These are phyloP conservation scores for Calypte anna DNA, from an alignment of 2,113 vertebrate genomes.

Conservation along the genomic window DNA sequence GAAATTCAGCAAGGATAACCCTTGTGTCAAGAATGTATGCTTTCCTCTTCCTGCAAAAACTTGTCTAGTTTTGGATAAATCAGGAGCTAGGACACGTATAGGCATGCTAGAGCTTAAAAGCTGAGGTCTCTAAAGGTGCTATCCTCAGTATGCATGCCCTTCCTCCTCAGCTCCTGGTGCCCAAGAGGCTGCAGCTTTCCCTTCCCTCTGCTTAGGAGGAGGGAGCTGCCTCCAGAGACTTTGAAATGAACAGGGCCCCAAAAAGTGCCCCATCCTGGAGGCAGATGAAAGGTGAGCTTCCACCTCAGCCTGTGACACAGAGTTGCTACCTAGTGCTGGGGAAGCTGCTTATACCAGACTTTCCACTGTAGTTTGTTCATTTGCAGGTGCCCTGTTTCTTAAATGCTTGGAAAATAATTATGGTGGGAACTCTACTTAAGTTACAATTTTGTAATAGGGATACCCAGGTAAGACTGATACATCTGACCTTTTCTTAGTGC, in stretches of 20 bases:
- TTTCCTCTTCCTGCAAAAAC: not conserved
- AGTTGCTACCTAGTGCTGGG: not conserved
- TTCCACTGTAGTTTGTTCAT: not conserved
- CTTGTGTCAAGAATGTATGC: not conserved
- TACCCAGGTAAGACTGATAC: not conserved
- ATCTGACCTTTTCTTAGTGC: not conserved
- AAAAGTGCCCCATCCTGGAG: not conserved
- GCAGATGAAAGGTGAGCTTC: not conserved
- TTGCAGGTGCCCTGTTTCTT: not conserved
- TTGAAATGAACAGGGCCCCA: not conserved
- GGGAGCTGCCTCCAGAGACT: not conserved
- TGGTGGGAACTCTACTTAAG: not conserved
- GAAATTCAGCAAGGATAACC: not conserved
- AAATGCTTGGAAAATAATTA: not conserved
- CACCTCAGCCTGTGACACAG: not conserved
- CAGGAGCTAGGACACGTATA: not conserved
- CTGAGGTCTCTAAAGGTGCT: not conserved
- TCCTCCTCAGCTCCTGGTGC: not conserved
- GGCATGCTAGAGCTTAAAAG: not conserved
- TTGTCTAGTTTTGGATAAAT: not conserved
- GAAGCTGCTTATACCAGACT: not conserved
- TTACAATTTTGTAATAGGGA: not conserved
- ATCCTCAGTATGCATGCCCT: rapidly evolving
- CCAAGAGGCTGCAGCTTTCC: not conserved
- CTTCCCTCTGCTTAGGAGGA: not conserved